phyloP scores from a whole-genome alignment of 2,797 vertebrate species.

The Agapornis canus region DNA sequence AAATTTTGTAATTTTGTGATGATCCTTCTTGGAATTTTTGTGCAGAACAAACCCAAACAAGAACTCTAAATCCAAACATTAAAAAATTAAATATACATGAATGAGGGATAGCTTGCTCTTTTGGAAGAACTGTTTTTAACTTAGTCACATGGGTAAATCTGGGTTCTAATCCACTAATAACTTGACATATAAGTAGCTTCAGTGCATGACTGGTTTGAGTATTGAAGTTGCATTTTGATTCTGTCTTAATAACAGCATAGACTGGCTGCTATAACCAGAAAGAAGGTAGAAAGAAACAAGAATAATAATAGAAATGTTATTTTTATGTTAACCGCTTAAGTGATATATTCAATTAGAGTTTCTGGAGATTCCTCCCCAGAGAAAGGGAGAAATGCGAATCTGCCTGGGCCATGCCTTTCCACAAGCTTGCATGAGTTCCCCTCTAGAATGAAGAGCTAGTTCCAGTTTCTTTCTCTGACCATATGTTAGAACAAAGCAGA shows the following conservation, averaged over 20 bases:
- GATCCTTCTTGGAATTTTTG: background rate
- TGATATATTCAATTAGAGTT: background rate
- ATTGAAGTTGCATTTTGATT: background rate
- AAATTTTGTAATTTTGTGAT: background rate
- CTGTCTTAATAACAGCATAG: background rate
- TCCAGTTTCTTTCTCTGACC: background rate
- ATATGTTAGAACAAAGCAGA: background rate
- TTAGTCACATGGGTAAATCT: background rate
- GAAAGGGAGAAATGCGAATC: background rate
- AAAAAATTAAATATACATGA: background rate
- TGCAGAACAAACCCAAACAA: background rate
- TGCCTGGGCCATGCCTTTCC: background rate
- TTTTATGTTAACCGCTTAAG: background rate
- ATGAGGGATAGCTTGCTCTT: background rate
- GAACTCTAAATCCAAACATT: background rate
- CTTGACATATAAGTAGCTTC: background rate
- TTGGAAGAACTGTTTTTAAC: background rate
- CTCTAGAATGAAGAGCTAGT: accelerated
- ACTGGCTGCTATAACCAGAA: background rate
- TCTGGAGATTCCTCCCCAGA: background rate
- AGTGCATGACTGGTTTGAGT: background rate
- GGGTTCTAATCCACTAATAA: background rate
- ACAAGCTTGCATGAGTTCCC: background rate
- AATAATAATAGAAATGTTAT: background rate
- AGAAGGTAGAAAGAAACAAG: background rate